These are phyloP conservation scores for Dryadula phaetusa DNA, from an alignment of 2,888 invertebrate species.

Conservation along the genomic window DNA sequence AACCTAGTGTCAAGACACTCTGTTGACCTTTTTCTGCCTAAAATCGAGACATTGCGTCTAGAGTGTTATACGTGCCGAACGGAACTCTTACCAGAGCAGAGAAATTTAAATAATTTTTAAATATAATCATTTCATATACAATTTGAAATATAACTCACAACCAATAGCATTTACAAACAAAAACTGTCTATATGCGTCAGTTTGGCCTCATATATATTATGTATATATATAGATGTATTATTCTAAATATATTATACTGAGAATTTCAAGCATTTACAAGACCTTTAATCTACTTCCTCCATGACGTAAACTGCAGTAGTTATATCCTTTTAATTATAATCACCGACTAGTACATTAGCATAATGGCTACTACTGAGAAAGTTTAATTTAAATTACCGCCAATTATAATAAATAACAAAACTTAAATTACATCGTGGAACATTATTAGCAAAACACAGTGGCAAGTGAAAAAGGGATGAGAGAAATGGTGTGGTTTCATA, in stretches of 20 bases:
- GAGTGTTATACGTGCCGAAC: no score
- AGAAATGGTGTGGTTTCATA: neutral
- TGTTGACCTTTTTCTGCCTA: no score
- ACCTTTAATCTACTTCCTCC: neutral
- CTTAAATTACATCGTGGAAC: slow-evolving; percentile 49
- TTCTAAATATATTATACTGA: neutral
- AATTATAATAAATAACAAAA: slow-evolving; percentile 43
- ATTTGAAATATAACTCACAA: no score
- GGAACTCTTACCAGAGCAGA: no score
- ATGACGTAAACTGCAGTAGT: neutral
- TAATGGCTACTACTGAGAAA: slow-evolving; percentile 18
- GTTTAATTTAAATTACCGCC: slow-evolving; percentile 22
- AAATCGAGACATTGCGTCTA: no score
- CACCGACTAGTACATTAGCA: slow-evolving; percentile 11
- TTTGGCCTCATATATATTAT: no score
- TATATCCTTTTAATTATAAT: slow-evolving; percentile 22
- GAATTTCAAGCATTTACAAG: neutral
- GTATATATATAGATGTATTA: no score
- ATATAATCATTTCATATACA: no score
- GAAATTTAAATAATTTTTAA: no score
- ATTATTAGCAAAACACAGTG: slow-evolving; percentile 41
- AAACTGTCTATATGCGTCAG: no score
- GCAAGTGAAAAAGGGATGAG: slow-evolving; percentile 12
- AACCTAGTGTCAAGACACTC: no score
- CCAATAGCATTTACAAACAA: no score